Conservation (phyloP, 2,113 vertebrate genomes). For the Circaetus cinerascens region DNA sequence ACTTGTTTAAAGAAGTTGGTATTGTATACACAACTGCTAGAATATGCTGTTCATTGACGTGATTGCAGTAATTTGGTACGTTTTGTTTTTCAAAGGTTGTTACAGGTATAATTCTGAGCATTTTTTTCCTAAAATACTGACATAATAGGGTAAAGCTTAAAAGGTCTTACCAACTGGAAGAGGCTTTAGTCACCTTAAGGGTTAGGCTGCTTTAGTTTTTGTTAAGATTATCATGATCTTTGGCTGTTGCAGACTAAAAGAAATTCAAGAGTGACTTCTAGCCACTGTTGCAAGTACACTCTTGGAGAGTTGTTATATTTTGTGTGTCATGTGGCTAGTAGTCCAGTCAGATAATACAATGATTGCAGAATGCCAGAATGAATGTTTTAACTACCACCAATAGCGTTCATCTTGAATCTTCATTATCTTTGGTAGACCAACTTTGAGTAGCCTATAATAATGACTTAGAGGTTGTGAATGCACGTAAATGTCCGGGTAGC, state of each 20-base stretch:
- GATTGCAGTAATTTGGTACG: neutral
- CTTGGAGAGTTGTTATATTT: neutral
- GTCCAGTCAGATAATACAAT: neutral
- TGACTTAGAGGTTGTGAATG: neutral
- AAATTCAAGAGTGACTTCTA: neutral
- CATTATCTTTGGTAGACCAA: neutral
- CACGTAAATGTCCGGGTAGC: neutral
- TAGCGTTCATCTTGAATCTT: neutral
- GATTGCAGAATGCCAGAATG: neutral
- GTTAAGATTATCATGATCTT: neutral
- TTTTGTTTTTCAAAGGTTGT: neutral
- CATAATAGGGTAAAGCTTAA: neutral
- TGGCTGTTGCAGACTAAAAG: neutral
- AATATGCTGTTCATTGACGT: accelerated
- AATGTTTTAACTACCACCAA: neutral
- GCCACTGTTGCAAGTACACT: neutral
- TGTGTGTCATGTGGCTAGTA: neutral
- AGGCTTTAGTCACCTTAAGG: neutral
- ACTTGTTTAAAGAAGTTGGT: neutral
- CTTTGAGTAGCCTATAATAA: neutral
- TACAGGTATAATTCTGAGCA: neutral
- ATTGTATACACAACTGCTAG: neutral
- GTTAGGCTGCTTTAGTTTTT: neutral
- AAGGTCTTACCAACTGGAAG: neutral
- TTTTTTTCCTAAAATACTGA: neutral